Conservation (phyloP, 1,140 invertebrate species). For the Anastatus disparis region DNA sequence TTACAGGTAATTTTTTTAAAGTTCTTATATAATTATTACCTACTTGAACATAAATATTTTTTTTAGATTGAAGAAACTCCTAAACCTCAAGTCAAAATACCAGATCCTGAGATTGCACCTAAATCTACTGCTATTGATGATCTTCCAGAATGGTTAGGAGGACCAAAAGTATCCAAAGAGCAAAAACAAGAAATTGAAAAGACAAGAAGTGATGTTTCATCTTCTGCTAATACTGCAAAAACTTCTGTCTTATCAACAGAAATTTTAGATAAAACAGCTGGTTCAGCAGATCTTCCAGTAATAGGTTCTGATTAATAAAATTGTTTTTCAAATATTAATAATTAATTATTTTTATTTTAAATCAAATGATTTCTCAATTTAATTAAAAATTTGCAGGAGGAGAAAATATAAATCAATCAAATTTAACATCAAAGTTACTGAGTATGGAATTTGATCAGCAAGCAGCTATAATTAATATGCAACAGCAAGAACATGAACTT, state of each 20-base stretch:
- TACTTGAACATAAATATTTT: too few relatives aligned
- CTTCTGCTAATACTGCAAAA: neutral
- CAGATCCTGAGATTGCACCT: neutral
- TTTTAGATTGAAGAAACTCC: constrained; percentile 18
- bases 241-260: constrained; percentile 14
- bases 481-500: constrained; percentile 57
- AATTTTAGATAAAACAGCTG: neutral
- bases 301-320: neutral
- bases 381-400: neutral
- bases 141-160: constrained; percentile 60
- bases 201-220: constrained; percentile 14
- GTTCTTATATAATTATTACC: too few relatives aligned
- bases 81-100: constrained; percentile 19
- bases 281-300: neutral
- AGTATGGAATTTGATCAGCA: constrained; percentile 54
- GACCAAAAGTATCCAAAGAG: constrained; percentile 46
- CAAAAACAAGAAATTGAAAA: constrained; percentile 28
- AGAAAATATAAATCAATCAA: neutral
- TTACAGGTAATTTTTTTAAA: constrained; percentile 36
- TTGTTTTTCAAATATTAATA: neutral
- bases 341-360: neutral
- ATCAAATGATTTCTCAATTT: neutral
- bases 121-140: constrained; percentile 44
- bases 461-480: constrained; percentile 53
- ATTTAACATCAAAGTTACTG: constrained; percentile 43